phyloP scores from a whole-genome alignment of 1,140 invertebrate genomes.

The Caenorhabditis inopinata region DNA sequence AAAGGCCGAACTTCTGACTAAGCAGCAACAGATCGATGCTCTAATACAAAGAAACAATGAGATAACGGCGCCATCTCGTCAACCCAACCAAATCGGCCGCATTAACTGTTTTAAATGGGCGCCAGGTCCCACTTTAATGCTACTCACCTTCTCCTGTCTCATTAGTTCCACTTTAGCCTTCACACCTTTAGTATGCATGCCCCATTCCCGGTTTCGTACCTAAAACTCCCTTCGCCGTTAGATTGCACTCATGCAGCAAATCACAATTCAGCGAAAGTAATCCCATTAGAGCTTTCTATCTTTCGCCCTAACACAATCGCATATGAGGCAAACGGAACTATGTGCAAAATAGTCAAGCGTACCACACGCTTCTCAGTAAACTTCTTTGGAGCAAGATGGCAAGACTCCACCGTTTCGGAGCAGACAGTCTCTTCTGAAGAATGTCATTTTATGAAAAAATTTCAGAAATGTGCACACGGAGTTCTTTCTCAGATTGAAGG shows the following conservation, averaged over 20 bases:
- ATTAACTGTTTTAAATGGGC: background rate
- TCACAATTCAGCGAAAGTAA: background rate
- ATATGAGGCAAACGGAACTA: background rate
- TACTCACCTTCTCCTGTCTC: background rate
- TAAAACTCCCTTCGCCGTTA: background rate
- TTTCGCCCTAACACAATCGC: background rate
- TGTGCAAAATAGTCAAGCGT: background rate
- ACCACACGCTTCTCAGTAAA: background rate
- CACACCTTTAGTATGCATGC: background rate
- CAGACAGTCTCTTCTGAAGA: background rate
- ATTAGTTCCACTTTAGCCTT: background rate
- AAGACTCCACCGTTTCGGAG: background rate
- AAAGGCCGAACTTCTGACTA: background rate
- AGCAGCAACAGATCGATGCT: background rate
- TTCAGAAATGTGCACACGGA: background rate
- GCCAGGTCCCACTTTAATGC: background rate
- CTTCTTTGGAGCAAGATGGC: background rate
- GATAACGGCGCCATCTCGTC: background rate
- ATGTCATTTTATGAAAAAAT: background rate
- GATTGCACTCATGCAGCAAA: background rate
- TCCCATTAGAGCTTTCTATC: background rate
- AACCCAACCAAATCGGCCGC: background rate
- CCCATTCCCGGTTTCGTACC: background rate
- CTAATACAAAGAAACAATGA: background rate
- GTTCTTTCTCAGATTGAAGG: background rate